These are phyloP conservation scores for Caracal caracal DNA, from an alignment of 2,113 vertebrate species.

Conservation along the genomic window DNA sequence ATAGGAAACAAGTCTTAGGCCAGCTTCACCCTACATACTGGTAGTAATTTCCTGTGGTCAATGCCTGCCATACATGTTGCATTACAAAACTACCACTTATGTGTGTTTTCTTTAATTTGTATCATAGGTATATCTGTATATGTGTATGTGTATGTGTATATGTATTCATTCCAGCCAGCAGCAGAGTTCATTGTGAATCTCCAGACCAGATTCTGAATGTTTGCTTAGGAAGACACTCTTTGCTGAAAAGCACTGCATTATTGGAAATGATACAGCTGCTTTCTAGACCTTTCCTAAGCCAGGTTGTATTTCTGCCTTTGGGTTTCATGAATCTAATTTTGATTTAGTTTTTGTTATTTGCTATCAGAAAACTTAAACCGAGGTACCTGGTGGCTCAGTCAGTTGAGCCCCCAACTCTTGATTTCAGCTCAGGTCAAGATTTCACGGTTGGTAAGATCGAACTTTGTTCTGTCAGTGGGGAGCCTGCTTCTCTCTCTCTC, in stretches of 20 bases:
- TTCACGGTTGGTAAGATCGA: too few species aligned
- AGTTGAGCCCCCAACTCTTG: too few species aligned
- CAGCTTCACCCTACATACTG: background rate
- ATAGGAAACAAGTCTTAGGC: background rate
- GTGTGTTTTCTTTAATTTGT: background rate
- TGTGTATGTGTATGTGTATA: background rate
- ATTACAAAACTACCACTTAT: background rate
- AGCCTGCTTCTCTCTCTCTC: too few species aligned
- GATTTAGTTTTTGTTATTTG: background rate
- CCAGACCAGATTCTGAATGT: background rate
- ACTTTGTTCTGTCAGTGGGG: too few species aligned
- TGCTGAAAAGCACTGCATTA: background rate
- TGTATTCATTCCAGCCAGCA: background rate
- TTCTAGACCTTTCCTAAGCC: background rate
- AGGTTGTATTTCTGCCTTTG: background rate
- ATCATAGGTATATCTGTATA: background rate
- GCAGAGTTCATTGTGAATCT: background rate
- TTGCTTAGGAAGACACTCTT: background rate
- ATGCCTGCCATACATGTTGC: background rate
- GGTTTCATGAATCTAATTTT: background rate
- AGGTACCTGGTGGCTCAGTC: too few species aligned
- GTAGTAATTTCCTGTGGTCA: background rate
- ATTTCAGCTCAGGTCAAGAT: too few species aligned
- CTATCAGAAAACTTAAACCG: conserved; percentile 15
- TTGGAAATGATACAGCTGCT: background rate